phyloP scores from a whole-genome alignment of 2,888 invertebrate genomes.

The Coenonympha arcania region DNA sequence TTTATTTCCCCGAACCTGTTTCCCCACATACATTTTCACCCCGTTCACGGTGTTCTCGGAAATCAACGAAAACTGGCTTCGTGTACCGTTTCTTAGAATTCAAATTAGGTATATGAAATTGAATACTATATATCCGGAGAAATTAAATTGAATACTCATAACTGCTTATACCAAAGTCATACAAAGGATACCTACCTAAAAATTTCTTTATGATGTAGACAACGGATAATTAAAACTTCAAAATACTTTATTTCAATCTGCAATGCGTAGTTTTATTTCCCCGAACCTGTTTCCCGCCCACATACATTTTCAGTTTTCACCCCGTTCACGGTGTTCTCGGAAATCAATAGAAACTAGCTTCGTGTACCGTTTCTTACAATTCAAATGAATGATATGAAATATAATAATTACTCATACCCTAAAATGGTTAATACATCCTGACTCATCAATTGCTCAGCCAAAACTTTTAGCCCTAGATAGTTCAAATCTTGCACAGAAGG shows the following conservation, averaged over 20 bases:
- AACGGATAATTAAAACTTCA: too few species aligned
- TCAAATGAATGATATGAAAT: background rate
- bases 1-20: background rate
- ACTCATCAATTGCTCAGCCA: too few species aligned
- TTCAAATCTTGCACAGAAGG: too few species aligned
- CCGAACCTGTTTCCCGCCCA: background rate
- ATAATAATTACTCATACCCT: background rate
- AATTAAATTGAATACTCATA: too few species aligned
- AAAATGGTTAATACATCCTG: too few species aligned
- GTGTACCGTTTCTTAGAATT: background rate
- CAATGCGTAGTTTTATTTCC: background rate
- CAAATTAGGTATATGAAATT: too few species aligned
- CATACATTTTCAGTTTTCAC: background rate
- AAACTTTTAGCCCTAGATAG: too few species aligned
- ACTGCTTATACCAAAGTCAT: too few species aligned
- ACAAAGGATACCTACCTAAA: too few species aligned
- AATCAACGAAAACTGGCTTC: background rate
- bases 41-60: background rate
- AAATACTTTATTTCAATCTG: too few species aligned
- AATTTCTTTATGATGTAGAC: too few species aligned
- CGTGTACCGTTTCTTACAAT: background rate
- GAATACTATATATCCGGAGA: too few species aligned
- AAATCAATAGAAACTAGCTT: background rate
- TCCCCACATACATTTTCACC: background rate
- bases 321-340: background rate